phyloP scores from a whole-genome alignment of 2,113 vertebrate species.

The Anser brachyrhynchus region DNA sequence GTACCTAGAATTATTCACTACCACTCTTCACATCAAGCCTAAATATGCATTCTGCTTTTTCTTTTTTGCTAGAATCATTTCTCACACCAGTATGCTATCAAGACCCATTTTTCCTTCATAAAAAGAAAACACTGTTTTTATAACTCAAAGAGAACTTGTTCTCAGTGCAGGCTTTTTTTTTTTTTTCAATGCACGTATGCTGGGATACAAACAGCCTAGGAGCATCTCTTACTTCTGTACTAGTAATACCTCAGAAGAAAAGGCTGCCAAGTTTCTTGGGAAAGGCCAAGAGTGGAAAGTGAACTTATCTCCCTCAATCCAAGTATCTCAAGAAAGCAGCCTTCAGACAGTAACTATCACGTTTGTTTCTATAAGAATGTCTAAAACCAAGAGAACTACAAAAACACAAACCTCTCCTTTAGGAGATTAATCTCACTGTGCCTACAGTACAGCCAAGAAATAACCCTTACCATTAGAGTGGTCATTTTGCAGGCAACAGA shows the following conservation, averaged over 20 bases:
- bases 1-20: not conserved
- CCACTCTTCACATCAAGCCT: not conserved
- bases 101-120: not conserved
- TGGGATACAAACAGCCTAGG: not conserved
- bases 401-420: not conserved
- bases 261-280: not conserved
- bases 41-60: not conserved
- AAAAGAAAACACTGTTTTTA: not conserved
- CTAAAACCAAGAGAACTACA: not conserved
- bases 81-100: not conserved
- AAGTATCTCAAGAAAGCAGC: not conserved
- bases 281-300: not conserved
- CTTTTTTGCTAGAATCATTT: not conserved
- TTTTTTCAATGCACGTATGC: not conserved
- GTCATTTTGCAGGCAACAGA: not conserved
- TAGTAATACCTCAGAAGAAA: not conserved
- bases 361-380: not conserved
- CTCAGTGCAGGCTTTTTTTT: not conserved
- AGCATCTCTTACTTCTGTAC: not conserved
- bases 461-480: not conserved
- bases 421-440: not conserved
- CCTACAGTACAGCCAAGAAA: not conserved
- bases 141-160: not conserved
- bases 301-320: not conserved
- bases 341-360: not conserved